phyloP scores from a whole-genome alignment of 2,888 invertebrate genomes.

The Thymelicus acteon region DNA sequence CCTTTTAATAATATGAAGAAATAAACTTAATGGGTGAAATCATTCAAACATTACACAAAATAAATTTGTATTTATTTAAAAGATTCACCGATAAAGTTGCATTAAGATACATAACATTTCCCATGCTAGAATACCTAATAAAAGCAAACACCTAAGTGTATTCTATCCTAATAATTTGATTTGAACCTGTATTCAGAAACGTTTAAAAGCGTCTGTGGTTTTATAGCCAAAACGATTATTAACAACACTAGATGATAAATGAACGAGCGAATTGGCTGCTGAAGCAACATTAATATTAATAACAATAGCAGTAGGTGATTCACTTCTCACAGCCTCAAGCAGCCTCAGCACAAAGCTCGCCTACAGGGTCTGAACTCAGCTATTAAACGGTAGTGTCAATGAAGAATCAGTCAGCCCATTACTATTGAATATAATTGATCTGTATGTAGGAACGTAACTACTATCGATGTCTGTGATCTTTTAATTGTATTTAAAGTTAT shows the following conservation, averaged over 20 bases:
- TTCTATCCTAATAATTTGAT: not conserved
- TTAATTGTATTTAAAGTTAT: no score
- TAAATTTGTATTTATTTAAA: no score
- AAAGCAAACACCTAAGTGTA: no score
- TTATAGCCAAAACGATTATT: constrained; percentile 1
- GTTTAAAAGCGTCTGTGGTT: not conserved
- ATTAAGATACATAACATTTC: no score
- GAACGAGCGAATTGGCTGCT: constrained; percentile 17
- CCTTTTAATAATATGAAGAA: no score
- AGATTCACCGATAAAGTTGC: no score
- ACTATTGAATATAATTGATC: constrained; percentile 13
- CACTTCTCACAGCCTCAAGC: constrained; percentile 24
- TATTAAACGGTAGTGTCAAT: constrained; percentile 23
- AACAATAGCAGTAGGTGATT: constrained; percentile 33
- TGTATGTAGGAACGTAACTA: not conserved
- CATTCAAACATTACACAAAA: no score
- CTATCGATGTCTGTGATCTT: no score
- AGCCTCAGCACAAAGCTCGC: constrained; percentile 16
- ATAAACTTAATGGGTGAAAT: no score
- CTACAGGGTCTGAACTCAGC: constrained; percentile 37
- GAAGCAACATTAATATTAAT: constrained; percentile 31
- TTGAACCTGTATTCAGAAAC: constrained; percentile 2
- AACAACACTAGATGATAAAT: constrained; percentile 23
- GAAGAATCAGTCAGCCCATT: constrained; percentile 19
- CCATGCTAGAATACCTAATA: no score